phyloP scores from a whole-genome alignment of 2,797 vertebrate genomes.

The Xenops minutus region DNA sequence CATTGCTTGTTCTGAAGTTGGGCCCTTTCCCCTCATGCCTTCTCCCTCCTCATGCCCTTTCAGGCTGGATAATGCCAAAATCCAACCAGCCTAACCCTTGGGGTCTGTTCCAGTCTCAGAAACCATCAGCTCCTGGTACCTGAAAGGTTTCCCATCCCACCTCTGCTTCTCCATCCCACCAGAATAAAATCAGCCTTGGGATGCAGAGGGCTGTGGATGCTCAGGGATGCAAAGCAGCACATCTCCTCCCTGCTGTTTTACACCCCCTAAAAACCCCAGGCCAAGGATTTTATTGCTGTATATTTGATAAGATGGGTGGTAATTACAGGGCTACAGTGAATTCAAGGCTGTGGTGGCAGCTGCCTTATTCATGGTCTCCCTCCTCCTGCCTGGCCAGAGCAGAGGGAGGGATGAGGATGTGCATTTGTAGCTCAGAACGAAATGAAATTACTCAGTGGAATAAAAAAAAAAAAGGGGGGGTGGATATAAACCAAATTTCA shows the following conservation, averaged over 20 bases:
- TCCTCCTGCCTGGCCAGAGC: background rate
- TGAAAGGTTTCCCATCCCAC: background rate
- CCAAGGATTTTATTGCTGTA: background rate
- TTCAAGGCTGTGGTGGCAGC: background rate
- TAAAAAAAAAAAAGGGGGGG: background rate
- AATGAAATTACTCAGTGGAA: constrained; percentile 2
- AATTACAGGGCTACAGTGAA: background rate
- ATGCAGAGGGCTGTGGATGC: background rate
- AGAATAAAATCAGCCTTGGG: background rate
- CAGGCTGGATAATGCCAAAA: background rate
- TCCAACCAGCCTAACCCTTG: no score
- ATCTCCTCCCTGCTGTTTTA: background rate
- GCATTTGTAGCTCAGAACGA: background rate
- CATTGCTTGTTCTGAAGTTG: background rate
- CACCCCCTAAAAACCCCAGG: background rate
- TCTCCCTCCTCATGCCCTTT: background rate
- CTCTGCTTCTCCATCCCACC: background rate
- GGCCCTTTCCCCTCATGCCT: background rate
- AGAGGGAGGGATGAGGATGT: background rate
- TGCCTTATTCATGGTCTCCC: background rate
- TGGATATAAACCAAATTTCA: constrained; percentile 14
- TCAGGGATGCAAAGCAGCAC: background rate
- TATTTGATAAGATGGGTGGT: background rate
- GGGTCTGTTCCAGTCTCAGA: background rate
- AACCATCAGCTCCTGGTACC: background rate